Evolutionary conservation across 2,888 invertebrate species (phyloP).

Genomic region (Tromatobia lineatoria): DNA sequence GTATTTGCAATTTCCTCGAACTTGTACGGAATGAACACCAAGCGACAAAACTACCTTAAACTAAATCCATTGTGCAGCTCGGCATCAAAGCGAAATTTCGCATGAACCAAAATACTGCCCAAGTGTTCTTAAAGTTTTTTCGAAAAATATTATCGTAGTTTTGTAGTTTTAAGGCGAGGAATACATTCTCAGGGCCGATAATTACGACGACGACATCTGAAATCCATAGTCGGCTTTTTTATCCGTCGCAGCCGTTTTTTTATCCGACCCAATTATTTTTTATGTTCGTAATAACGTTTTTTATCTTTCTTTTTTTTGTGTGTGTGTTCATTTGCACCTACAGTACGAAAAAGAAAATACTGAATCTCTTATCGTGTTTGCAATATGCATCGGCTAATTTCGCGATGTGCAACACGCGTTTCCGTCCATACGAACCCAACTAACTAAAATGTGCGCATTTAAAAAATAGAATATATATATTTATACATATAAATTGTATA

Average conservation of each 20-base stretch:
- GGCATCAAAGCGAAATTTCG: neutral
- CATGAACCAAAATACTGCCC: conserved; percentile 42
- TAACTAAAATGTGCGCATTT: conserved; percentile 67
- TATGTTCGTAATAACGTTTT: conserved; percentile 47
- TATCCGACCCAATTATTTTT: conserved; percentile 38
- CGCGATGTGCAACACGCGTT: conserved; percentile 71
- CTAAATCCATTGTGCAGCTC: neutral
- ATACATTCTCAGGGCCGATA: conserved; percentile 41
- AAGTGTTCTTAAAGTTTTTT: conserved; percentile 68
- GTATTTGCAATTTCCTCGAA: too few species aligned
- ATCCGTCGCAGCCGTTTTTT: conserved; percentile 23
- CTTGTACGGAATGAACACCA: too few species aligned
- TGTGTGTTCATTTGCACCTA: conserved; percentile 54
- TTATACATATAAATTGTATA: conserved; percentile 57
- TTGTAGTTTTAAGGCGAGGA: conserved; percentile 42
- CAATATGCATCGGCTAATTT: conserved; percentile 49
- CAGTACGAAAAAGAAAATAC: conserved; percentile 58
- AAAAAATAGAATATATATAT: conserved; percentile 62
- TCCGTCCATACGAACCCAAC: conserved; percentile 77
- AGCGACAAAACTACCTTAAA: too few species aligned
- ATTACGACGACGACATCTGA: neutral
- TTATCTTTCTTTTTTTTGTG: neutral
- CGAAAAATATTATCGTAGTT: conserved; percentile 37
- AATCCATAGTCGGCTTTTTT: conserved; percentile 3
- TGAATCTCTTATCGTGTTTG: conserved; percentile 58